Conservation (phyloP, 2,888 invertebrate genomes). For the Cryptus viduatorius region DNA sequence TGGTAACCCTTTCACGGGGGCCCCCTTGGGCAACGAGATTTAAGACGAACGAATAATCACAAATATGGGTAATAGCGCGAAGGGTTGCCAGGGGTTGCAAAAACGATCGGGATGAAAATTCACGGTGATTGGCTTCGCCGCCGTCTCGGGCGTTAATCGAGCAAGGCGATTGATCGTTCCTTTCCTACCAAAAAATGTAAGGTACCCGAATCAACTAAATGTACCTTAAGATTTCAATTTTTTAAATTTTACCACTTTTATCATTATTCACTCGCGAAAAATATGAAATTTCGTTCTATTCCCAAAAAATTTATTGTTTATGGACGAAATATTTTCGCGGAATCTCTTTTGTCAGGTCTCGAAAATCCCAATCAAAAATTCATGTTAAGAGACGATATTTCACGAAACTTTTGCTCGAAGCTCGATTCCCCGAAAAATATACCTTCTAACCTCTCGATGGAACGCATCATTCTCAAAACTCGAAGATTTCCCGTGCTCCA, state of each 20-base stretch:
- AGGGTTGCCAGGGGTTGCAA: constrained; percentile 1
- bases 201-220: no score
- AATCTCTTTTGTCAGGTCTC: not conserved
- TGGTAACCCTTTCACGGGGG: constrained; percentile 7
- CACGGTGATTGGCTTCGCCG: constrained; percentile 26
- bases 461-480: constrained; percentile 14
- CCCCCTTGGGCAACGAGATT: constrained; percentile 48
- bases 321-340: not conserved
- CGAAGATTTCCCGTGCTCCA: constrained; percentile 33
- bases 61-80: constrained; percentile 48
- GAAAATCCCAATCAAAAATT: not conserved
- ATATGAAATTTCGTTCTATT: not conserved
- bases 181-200: not conserved
- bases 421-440: not conserved
- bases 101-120: constrained; percentile 20
- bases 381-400: not conserved
- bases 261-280: no score
- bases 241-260: no score
- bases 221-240: no score
- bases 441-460: constrained; percentile 6
- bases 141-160: constrained; percentile 11
- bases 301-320: no score
- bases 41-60: constrained; percentile 51
- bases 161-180: not conserved
- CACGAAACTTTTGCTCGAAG: not conserved